Conservation (phyloP, 2,888 invertebrate species). For the Hermaeophaga mercurialis region DNA sequence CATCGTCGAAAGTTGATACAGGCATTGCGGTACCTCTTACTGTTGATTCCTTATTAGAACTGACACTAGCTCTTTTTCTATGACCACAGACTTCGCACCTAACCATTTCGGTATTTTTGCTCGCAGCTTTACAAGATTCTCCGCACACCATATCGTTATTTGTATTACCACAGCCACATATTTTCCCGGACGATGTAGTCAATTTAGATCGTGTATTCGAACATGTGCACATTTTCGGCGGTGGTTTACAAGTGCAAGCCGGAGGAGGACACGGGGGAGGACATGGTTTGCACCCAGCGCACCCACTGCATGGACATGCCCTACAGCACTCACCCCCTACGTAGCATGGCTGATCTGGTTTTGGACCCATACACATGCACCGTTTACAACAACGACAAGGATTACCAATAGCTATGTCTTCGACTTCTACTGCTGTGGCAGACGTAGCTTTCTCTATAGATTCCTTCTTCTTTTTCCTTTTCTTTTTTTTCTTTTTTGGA, state of each 20-base stretch:
- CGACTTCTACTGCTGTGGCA: not conserved
- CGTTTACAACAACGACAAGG: constrained; percentile 6
- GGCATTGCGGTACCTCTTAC: not conserved
- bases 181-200: too few relatives aligned
- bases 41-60: not conserved
- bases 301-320: not conserved
- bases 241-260: not conserved
- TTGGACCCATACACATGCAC: not conserved
- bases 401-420: not conserved
- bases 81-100: constrained; percentile 6
- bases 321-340: not conserved
- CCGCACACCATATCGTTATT: not conserved
- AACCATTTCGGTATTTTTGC: not conserved
- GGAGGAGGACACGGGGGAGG: not conserved
- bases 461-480: not conserved
- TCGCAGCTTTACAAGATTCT: not conserved
- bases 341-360: not conserved
- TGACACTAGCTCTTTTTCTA: not conserved
- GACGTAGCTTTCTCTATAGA: not conserved
- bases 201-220: not conserved
- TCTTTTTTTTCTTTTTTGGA: not conserved
- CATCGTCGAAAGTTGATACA: not conserved
- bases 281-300: not conserved
- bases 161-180: not conserved
- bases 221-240: not conserved